These are phyloP conservation scores for Pseudomyrmex pallidus DNA, from an alignment of 1,140 invertebrate species.

Conservation along the genomic window DNA sequence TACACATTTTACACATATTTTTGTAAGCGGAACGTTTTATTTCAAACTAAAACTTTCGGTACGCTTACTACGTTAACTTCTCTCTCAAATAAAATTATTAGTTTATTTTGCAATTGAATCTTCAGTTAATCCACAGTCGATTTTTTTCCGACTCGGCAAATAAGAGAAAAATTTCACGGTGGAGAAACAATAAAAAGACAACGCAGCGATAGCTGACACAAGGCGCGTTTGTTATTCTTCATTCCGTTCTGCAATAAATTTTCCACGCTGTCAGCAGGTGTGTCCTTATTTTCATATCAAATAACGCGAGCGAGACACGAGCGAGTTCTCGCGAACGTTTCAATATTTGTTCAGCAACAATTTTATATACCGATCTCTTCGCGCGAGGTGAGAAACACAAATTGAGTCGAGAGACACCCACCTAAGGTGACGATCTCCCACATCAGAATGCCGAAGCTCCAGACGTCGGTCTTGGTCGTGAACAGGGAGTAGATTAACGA, in stretches of 20 bases:
- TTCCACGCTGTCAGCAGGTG: background rate
- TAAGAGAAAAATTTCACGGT: background rate
- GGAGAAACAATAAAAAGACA: background rate
- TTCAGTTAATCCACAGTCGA: no score
- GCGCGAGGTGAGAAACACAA: background rate
- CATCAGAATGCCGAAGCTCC: conserved; percentile 93
- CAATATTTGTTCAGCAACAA: conserved; percentile 40
- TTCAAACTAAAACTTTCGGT: no score
- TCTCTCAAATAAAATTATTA: no score
- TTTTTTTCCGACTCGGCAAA: no score
- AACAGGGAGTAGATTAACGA: conserved; percentile 91
- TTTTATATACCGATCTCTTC: conserved; percentile 13
- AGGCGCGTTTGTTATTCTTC: background rate
- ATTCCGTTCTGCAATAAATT: background rate
- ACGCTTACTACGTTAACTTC: no score
- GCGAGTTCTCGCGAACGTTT: background rate
- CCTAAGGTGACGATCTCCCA: conserved; percentile 95
- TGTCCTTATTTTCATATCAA: conserved; percentile 35
- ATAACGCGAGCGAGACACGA: conserved; percentile 1
- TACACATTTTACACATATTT: no score
- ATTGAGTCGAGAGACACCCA: conserved; percentile 74
- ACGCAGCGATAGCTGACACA: no score
- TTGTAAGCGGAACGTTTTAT: no score
- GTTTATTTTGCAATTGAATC: no score
- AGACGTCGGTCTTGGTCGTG: conserved; percentile 93